Base-by-base conservation (phyloP, 2,797 vertebrate genomes). In the Botia kubotai region DNA sequence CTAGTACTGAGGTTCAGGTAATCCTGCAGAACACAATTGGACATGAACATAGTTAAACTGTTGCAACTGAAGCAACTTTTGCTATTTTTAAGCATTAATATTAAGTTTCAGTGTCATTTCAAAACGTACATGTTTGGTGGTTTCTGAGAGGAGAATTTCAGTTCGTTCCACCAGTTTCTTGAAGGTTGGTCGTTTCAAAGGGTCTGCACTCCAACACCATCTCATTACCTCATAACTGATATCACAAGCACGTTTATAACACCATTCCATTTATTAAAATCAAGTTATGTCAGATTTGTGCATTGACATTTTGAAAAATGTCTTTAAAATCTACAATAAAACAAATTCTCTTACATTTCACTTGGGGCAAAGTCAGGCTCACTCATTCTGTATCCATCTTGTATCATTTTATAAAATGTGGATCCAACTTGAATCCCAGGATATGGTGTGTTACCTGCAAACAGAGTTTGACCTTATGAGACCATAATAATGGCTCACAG, bases 341-440 rank as follows among this genome's bases (percentile, higher is more conserved):
- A 33, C 13, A 73, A 0, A 77, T 21, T 55, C 26, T 4, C 88
- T 90, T 85, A 99, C 97, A 99, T 96, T 90, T 98, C 96, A 26
- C 90, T 89, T 0, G 97, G 95, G 17, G 97, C 95, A 26, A 95
- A 96, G 81, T 96, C 96, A 0, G 97, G 97, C 84, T 94, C 95
- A 75, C 91, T 94, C 97, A 99, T 98, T 86, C 96, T 94, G 88
- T 96, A 96, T 12, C 97, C 97, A 53, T 99, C 96, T 88, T 97
- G 97, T 88, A 99, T 98, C 96, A 97, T 97, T 89, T 93, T 96
- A 85, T 98, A 99, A 93, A 98, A 98, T 48, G 93, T 95, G 33
- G 96, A 96, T 78, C 97, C 97, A n/a, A 99, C 97, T 0, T 96
- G 96, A 93, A 98, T 96, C 55, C 96, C 96, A 8, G 97, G 97